A percentile compares a stretch with the other conserved stretches of the same genome.
Evolutionary conservation across 2,797 vertebrate genomes (phyloP).

Genomic region (Chaetophractus vellerosus): DNA sequence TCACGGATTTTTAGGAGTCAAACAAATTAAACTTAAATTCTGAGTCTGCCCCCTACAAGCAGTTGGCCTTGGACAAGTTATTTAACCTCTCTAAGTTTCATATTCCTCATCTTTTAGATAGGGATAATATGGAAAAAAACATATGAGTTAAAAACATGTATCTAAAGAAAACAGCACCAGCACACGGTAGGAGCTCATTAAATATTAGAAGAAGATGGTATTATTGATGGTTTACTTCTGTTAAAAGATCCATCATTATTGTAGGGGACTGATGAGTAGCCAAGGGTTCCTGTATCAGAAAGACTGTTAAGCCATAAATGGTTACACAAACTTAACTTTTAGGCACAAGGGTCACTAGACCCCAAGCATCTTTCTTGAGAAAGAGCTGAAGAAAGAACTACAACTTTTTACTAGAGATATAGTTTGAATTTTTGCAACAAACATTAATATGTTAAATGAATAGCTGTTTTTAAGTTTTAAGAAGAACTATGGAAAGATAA

Average conservation of each 20-base stretch:
- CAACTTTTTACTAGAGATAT: constrained; percentile 15
- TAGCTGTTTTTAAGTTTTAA: constrained; percentile 37
- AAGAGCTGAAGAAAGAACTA: not conserved
- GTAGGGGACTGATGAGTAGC: not conserved
- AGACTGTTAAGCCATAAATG: not conserved
- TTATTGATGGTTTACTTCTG: not conserved
- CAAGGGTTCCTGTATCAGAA: not conserved
- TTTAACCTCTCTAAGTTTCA: not conserved
- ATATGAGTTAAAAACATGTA: not conserved
- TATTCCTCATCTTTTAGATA: not conserved
- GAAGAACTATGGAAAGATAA: constrained; percentile 37
- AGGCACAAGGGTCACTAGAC: not conserved
- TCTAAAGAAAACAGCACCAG: constrained; percentile 15
- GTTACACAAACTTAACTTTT: not conserved
- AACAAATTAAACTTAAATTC: not conserved
- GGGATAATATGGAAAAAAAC: not conserved
- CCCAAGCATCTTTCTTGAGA: not conserved
- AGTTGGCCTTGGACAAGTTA: not conserved
- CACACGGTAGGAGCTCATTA: not conserved
- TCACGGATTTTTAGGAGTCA: not conserved
- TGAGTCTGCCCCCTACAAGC: not conserved
- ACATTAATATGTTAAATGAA: not conserved
- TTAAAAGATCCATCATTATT: not conserved
- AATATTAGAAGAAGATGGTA: not conserved
- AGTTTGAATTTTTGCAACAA: not conserved